Evolutionary conservation across 1,140 invertebrate genomes (phyloP), one percentile per base, ranked within the genome.

Genomic region (Lepidurus packardi): DNA sequence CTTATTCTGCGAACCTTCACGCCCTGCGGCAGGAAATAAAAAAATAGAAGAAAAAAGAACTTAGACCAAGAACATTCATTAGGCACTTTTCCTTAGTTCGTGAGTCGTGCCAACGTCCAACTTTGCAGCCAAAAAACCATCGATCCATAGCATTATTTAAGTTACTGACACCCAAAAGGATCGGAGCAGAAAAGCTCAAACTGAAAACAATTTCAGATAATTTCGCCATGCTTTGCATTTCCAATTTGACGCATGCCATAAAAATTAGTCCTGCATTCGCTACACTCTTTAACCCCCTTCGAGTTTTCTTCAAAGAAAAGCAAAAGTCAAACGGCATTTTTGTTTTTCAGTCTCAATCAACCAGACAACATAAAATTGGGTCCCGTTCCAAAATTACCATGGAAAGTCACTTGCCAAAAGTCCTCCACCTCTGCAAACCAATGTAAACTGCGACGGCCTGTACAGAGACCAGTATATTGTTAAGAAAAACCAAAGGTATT

Each of bases 1-100:
- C 42, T 45, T 24, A 8, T 73, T 47, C 42, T 73, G 75, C 73
- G 78, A 74, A 75, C 42, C 73, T 47, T 73, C 73, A 75, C 42
- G 73, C 42, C 44, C 76, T 21, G 76, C 43, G 76, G 76, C 76
- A 41, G 21, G 53, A 21, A n/a, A 65, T n/a, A 65, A 65, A 7
- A 13, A 65, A 7, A 13, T 5, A n/a, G 1, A 21, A 65, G 21
- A n/a, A 65, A 21, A 65, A 65, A 47, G 25, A 34, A 34, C 25
- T 34, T 34, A 34, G 25, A 34, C 25, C 25, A 65, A 65, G 4
- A 65, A 65, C 21, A 3, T 65, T 21, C 13, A 65, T 65, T 65
- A 65, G 53, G 21, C 21, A 65, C 53, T 65, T 65, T 65, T 34
- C 34, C 53, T 65, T 13, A 65, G 16, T 65, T 21, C 53, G 53